Base-by-base conservation (phyloP, 2,113 vertebrate genomes). In the Scartelaos histophorus region DNA sequence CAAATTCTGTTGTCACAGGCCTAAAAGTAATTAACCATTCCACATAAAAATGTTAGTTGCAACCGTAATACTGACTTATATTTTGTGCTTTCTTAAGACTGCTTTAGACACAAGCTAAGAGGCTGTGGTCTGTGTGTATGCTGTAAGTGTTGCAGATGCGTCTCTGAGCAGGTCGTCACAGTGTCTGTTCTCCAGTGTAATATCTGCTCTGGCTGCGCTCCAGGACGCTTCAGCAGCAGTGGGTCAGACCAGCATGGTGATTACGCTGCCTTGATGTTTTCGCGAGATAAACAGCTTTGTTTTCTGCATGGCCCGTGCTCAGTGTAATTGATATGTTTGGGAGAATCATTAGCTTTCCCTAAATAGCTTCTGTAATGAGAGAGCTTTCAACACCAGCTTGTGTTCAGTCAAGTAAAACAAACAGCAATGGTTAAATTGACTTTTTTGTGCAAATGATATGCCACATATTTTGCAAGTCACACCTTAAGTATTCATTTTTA, bases 131-230 rank as follows among this genome's bases (percentile, higher is more conserved):
- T 51, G 62, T 71, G 11, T 80, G 68, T 70, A 38, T 73, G 71
- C 71, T 66, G 6, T 74, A 17, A 35, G 17, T 17, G 25, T 62
- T 62, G 60, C 7, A n/a, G 21, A 57, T 62, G 25, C 16, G 25
- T 35, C 60, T 62, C 34, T 65, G 62, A 43, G 35, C 17, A 43
- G 29, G 12, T 45, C 35, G 17, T 5, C 22, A 10, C 15, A 25
- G 6, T 16, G 16, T 60, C 69, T 70, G n/a, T 19, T 73, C 61
- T 51, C 49, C 19, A 4, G 75, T 74, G 57, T 78, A 85, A 83
- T 61, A 73, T 68, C 69, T 81, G 71, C 81, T 83, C 81, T 83
- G 82, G 74, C 70, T 60, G 65, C 15, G 57, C 45, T 79, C 62
- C 82, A 82, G 82, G 65, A 84, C 15, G 71, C 57, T 1, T 53